Percentiles rank a stretch among this genome's conserved stretches.
phyloP scores from a whole-genome alignment of 2,113 vertebrate genomes.

The Platysteira castanea region DNA sequence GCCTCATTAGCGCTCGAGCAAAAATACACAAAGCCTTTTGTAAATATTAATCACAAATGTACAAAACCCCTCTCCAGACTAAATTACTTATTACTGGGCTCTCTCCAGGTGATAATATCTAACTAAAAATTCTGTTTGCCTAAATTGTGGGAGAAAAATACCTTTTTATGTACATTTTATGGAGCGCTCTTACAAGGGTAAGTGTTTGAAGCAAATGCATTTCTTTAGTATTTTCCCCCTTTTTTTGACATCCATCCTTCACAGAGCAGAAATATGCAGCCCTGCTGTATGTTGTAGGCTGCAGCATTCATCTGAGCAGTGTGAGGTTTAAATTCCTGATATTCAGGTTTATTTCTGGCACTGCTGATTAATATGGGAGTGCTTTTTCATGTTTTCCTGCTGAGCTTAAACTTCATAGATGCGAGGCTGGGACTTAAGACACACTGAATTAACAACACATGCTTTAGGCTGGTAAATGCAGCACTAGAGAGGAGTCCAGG shows the following conservation, averaged over 20 bases:
- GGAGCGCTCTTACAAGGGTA: not conserved
- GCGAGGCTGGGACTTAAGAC: not conserved
- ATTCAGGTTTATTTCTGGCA: constrained; percentile 26
- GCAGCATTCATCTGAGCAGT: constrained; percentile 33
- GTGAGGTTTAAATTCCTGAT: constrained; percentile 39
- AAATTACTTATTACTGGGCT: constrained; percentile 64
- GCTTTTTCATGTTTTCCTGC: constrained; percentile 47
- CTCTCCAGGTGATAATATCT: constrained; percentile 71
- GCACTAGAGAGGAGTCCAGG: not conserved
- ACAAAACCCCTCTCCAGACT: constrained; percentile 48
- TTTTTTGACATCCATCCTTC: not conserved
- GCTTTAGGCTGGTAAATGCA: constrained; percentile 37
- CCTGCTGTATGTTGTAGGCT: constrained; percentile 28
- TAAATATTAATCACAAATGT: constrained; percentile 76
- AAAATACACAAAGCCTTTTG: constrained; percentile 73
- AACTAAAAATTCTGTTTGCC: constrained; percentile 53
- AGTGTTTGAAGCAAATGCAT: constrained; percentile 27
- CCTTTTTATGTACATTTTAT: constrained; percentile 42
- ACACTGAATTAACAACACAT: constrained; percentile 1
- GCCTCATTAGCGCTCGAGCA: constrained; percentile 62
- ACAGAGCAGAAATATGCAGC: not conserved
- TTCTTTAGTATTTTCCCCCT: not conserved
- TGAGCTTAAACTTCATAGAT: constrained; percentile 17
- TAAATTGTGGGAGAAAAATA: constrained; percentile 54
- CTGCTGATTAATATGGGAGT: not conserved